Evolutionary conservation across 2,797 vertebrate species (phyloP).

Genomic region (Gallinago nigripennis): DNA sequence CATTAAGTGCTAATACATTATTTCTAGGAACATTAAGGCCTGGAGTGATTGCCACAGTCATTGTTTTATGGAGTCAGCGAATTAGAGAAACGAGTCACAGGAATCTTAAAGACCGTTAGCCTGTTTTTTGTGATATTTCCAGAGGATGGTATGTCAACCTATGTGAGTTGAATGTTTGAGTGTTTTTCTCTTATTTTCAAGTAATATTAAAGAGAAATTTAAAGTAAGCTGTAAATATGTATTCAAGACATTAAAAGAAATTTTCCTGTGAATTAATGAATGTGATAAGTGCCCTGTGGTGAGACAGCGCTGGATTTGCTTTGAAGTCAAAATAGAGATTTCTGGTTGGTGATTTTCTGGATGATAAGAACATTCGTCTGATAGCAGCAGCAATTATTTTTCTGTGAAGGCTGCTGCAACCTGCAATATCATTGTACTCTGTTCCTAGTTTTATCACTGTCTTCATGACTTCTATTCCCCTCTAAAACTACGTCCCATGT

Average conservation of each 20-base stretch:
- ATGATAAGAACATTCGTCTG: slow-evolving; percentile 1
- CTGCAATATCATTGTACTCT: background rate
- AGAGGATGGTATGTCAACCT: background rate
- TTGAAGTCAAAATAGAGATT: slow-evolving; percentile 62
- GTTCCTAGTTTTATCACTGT: slow-evolving; percentile 32
- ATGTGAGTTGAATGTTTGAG: background rate
- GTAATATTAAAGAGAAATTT: slow-evolving; percentile 58
- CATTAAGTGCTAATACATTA: slow-evolving; percentile 43
- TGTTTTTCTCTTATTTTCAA: slow-evolving; percentile 21
- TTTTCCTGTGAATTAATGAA: slow-evolving; percentile 62
- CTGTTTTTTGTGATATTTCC: slow-evolving; percentile 33
- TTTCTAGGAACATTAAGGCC: slow-evolving; percentile 49
- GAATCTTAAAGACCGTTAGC: slow-evolving; percentile 21
- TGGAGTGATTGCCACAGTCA: slow-evolving; percentile 37
- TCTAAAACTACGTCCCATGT: background rate
- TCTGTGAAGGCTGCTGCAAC: slow-evolving; percentile 17
- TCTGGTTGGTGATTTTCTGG: slow-evolving; percentile 35
- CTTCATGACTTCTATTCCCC: background rate
- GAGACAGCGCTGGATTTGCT: slow-evolving; percentile 39
- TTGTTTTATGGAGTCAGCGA: slow-evolving; percentile 57
- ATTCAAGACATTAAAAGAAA: slow-evolving; percentile 40
- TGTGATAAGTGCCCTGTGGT: slow-evolving; percentile 30
- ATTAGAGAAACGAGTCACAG: slow-evolving; percentile 5
- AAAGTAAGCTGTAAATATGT: slow-evolving; percentile 54
- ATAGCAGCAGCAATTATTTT: slow-evolving; percentile 52